phyloP scores from a whole-genome alignment of 2,888 invertebrate genomes.

The Thera britannica region DNA sequence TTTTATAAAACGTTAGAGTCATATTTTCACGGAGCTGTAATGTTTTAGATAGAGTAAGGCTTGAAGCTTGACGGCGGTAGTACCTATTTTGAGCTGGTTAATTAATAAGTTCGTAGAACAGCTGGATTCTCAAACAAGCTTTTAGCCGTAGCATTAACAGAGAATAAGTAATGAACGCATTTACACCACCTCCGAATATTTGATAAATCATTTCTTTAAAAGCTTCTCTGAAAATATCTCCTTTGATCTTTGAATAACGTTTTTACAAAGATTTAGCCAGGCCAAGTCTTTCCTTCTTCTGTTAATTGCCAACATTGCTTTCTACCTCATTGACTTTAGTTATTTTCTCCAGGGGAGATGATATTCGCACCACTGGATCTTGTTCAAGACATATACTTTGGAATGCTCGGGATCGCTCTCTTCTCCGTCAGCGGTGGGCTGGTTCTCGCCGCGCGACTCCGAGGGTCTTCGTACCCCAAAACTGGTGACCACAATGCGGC shows the following conservation, averaged over 20 bases:
- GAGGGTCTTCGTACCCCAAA: constrained; percentile 54
- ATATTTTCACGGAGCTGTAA: no score
- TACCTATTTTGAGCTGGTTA: constrained; percentile 3
- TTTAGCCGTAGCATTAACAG: constrained; percentile 15
- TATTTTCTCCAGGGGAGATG: constrained; percentile 74
- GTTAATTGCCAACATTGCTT: neutral
- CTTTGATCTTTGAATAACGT: constrained; percentile 1
- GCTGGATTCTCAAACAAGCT: constrained; percentile 8
- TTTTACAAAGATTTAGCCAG: constrained; percentile 1
- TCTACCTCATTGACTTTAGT: constrained; percentile 31
- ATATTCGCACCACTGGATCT: constrained; percentile 76
- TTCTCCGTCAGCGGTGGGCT: constrained; percentile 69
- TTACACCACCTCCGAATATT: constrained; percentile 30
- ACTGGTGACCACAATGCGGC: constrained; percentile 67
- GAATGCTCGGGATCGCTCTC: constrained; percentile 66
- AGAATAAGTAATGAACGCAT: constrained; percentile 22
- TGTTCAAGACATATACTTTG: constrained; percentile 78
- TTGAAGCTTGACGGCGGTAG: neutral
- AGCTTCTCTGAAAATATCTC: constrained; percentile 8
- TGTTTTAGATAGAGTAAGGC: no score
- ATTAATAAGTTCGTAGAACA: constrained; percentile 7
- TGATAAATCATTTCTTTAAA: constrained; percentile 19
- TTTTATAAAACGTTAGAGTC: no score
- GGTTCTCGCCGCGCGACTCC: constrained; percentile 59
- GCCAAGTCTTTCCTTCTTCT: neutral